Percentiles rank a stretch among this genome's conserved stretches.
Evolutionary conservation across 2,888 invertebrate species (phyloP).

Genomic region (Asteroscopus sphinx): DNA sequence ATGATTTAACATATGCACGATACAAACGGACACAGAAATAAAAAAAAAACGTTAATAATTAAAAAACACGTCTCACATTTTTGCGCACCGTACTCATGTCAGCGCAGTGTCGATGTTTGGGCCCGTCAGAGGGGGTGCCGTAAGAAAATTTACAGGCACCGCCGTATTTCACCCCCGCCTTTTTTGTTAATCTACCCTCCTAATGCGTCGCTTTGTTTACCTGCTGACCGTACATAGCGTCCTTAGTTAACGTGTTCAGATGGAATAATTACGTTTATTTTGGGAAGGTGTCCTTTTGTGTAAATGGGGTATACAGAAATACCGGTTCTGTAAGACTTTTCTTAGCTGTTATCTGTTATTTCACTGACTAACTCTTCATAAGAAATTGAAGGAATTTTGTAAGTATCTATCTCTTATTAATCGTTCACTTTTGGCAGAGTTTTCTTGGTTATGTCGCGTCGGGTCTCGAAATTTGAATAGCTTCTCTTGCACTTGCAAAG

Average conservation of each 20-base stretch:
- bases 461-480: too few relatives aligned
- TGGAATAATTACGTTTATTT: conserved; percentile 55
- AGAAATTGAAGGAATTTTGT: too few relatives aligned
- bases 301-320: conserved; percentile 28
- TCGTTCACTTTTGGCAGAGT: too few relatives aligned
- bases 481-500: too few relatives aligned
- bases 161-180: conserved; percentile 86
- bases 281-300: conserved; percentile 31
- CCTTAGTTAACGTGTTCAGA: conserved; percentile 62
- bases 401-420: too few relatives aligned
- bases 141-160: conserved; percentile 89
- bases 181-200: conserved; percentile 88
- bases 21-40: neutral
- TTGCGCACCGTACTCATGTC: conserved; percentile 78
- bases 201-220: conserved; percentile 89
- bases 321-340: too few relatives aligned
- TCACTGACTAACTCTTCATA: too few relatives aligned
- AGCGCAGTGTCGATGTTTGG: conserved; percentile 85
- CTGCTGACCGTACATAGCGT: conserved; percentile 84
- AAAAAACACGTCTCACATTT: conserved; percentile 32
- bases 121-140: conserved; percentile 83
- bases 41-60: neutral
- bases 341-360: too few relatives aligned
- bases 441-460: too few relatives aligned
- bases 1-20: too few relatives aligned